Base-by-base conservation (phyloP, 2,888 invertebrate genomes). In the Ctenicera cuprea region DNA sequence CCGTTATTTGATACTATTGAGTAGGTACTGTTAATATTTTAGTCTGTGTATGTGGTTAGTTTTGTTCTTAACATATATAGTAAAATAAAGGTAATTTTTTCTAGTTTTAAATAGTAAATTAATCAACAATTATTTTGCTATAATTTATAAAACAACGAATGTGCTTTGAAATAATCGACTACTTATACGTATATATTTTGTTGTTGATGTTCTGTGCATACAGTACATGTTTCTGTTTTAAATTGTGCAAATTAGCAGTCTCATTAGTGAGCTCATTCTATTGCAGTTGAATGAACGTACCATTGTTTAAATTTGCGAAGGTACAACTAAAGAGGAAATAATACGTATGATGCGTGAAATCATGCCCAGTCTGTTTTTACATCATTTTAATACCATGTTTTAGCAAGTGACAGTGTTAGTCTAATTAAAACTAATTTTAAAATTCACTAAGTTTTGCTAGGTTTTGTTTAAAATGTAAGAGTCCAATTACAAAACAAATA, bases 271-370 rank as follows among this genome's bases (percentile, higher is more conserved):
- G 8, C 14, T 45, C 45, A 45, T 18, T 16, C 5, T 45, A 16
- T 45, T 45, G 14, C 18, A 45, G 45, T 45, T 45, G 45, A 45
- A 45, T 45, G 45, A 45, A 45, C 45, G 45, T 18, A 45, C 8
- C 18, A 16, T 45, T 45, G 18, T 45, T 41, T 45, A 45, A 45
- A 45, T 16, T 45, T 45, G 18, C 18, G 45, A 45, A 45, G 45
- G 45, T 45, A 45, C 18, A 45, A 4, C 18, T 45, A 45, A 45
- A 45, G 18, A 45, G 45, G 45, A 45, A 18, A 16, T 18, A 18
- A 16, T 18, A 33, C 33, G 33, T 33, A 33, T 33, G 18, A 18
- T 45, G 18, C 11, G 45, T 45, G 14, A 45, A 45, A 45, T 18
- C 45, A 45, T 16, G 18, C 16, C 33, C 33, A 33, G 33, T 33